phyloP scores from a whole-genome alignment of 2,888 invertebrate species.

The Andrena praecox region DNA sequence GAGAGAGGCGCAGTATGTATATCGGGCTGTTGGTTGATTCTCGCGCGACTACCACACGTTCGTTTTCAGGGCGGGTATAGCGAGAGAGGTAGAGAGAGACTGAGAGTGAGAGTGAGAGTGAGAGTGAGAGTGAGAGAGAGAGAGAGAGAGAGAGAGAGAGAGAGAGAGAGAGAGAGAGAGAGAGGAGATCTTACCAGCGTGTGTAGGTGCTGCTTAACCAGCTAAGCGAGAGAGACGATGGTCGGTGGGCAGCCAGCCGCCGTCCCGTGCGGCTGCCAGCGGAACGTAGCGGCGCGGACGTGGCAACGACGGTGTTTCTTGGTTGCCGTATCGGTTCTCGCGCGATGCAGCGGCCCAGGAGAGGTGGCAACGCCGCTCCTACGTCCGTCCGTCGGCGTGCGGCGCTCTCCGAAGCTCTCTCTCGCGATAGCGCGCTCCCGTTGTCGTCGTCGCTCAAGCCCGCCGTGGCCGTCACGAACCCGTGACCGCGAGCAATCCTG shows the following conservation, averaged over 20 bases:
- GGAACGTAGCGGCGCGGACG: conserved; percentile 72
- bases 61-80: conserved; percentile 47
- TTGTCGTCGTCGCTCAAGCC: conserved; percentile 62
- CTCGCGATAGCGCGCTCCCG: conserved; percentile 64
- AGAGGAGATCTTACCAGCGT: conserved; percentile 25
- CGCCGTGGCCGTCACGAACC: conserved; percentile 59
- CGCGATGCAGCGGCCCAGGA: conserved; percentile 61
- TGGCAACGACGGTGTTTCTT: conserved; percentile 74
- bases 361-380: conserved; percentile 76
- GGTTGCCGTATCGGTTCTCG: conserved; percentile 67
- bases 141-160: neutral
- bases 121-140: conserved; percentile 1
- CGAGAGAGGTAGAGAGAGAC: conserved; percentile 1
- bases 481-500: conserved; percentile 66
- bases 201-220: conserved; percentile 65
- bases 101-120: conserved; percentile 2
- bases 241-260: conserved; percentile 61
- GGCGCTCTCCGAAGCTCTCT: conserved; percentile 67
- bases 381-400: conserved; percentile 64
- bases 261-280: conserved; percentile 61
- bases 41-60: conserved; percentile 49
- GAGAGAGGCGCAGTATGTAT: conserved; percentile 15
- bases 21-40: conserved; percentile 37
- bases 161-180: neutral
- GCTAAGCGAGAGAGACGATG: conserved; percentile 57